Evolutionary conservation across 2,888 invertebrate genomes (phyloP), one percentile per base, ranked within the genome.

Genomic region (Lasioglossum villosulum): DNA sequence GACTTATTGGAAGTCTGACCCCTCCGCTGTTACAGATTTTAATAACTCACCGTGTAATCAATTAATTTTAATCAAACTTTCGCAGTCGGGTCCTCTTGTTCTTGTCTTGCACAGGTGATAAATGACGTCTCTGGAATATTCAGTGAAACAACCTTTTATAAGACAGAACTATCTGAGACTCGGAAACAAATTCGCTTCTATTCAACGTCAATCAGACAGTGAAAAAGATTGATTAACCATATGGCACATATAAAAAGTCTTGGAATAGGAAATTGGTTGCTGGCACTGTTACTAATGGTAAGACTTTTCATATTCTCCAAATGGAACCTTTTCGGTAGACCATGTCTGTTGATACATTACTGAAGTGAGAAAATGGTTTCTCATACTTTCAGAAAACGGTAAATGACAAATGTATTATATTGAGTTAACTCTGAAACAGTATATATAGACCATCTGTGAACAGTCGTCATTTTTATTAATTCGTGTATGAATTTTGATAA

Each of bases 51-150:
- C 68, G 68, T 23, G 37, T 68, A 68, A 68, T 68, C 37, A 34
- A 68, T 68, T 68, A 63, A 63, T 37, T 68, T 34, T 37, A 37
- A 68, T 68, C 23, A 68, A 68, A 68, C 37, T 63, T 63, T 30
- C 63, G 16, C 3, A 63, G 19, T 19, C 16, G 63, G 16, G 8
- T 30, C 2, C 30, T 63, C 19, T 8, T 34, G 30, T 19, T 34
- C 30, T 30, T 27, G 30, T 30, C 30, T 63, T 8, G 63, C 63
- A 3, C 16, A 30, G 16, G 63, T 30, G 63, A 63, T 63, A 63
- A 30, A 30, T 30, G 8, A 30, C 30, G 8, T 30, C 30, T 30
- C 30, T 30, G 19, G 63, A 34, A 63, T 63, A 63, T 34, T 63
- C 19, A 19, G 34, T 30, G 30, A 30, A 30, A 63, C 34, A 16